phyloP scores from a whole-genome alignment of 1,140 invertebrate species.

The Maconellicoccus hirsutus region DNA sequence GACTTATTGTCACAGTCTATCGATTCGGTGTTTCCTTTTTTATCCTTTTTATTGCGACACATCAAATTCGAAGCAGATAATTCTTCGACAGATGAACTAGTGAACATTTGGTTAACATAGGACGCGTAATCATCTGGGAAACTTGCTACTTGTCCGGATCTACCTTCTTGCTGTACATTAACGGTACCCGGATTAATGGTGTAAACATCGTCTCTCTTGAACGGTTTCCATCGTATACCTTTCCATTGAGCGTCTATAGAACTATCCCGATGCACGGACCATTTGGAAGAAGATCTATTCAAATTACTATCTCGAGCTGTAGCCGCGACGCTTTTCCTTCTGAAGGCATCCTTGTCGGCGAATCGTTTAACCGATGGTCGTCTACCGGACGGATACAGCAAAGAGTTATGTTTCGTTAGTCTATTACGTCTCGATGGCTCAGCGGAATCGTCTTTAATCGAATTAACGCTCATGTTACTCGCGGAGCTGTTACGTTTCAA shows the following conservation, averaged over 20 bases:
- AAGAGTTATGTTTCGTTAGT: not conserved
- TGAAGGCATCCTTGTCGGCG: not conserved
- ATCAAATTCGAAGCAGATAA: not conserved
- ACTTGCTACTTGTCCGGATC: not conserved
- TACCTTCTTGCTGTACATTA: not conserved
- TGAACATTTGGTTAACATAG: not conserved
- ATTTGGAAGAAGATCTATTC: not conserved
- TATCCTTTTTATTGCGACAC: not conserved
- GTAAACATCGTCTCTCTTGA: not conserved
- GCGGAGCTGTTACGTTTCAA: not conserved
- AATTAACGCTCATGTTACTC: not conserved
- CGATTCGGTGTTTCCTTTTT: not conserved
- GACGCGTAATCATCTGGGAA: not conserved
- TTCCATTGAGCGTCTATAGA: not conserved
- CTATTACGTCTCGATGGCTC: not conserved
- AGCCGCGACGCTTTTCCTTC: not conserved
- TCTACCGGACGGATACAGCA: not conserved
- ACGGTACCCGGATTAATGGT: not conserved
- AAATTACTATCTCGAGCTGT: not conserved
- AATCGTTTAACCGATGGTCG: not conserved
- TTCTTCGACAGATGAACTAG: not conserved
- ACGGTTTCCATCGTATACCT: constrained; percentile 1
- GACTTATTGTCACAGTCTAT: not conserved
- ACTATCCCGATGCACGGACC: not conserved
- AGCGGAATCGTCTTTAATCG: not conserved